A percentile compares a stretch with the other conserved stretches of the same genome.
phyloP scores from a whole-genome alignment of 1,140 invertebrate genomes.

The Nasonia vitripennis region DNA sequence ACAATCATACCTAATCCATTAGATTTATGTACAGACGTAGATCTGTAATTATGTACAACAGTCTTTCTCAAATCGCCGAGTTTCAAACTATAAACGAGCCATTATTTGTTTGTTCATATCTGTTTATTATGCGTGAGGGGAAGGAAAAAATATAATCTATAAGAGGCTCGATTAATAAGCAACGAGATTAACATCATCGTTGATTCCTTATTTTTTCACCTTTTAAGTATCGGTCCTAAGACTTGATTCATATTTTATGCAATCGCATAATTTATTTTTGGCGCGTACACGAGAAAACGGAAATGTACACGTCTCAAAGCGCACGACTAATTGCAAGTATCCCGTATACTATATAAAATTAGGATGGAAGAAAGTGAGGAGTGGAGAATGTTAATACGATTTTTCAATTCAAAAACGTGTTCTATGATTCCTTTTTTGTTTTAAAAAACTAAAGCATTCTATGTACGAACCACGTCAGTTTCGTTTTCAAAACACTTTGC shows the following conservation, averaged over 20 bases:
- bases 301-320: conserved; percentile 20
- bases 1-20: neutral
- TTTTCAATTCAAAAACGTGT: conserved; percentile 7
- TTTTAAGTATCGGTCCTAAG: conserved; percentile 32
- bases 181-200: conserved; percentile 28
- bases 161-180: conserved; percentile 31
- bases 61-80: neutral
- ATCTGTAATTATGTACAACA: conserved; percentile 37
- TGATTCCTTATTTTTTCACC: conserved; percentile 17
- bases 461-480: conserved; percentile 29
- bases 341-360: conserved; percentile 36
- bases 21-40: conserved; percentile 1
- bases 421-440: conserved; percentile 20
- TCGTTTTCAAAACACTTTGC: conserved; percentile 42
- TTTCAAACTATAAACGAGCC: neutral
- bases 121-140: conserved; percentile 22
- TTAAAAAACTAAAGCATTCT: conserved; percentile 19
- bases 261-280: neutral
- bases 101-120: neutral
- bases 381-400: conserved; percentile 9
- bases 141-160: conserved; percentile 7
- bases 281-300: neutral
- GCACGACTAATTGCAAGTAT: conserved; percentile 48
- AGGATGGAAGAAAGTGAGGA: conserved; percentile 33
- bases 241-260: conserved; percentile 22